Evolutionary conservation across 2,113 vertebrate species (phyloP), one percentile per base, ranked within the genome.

Genomic region (Burhinus oedicnemus): DNA sequence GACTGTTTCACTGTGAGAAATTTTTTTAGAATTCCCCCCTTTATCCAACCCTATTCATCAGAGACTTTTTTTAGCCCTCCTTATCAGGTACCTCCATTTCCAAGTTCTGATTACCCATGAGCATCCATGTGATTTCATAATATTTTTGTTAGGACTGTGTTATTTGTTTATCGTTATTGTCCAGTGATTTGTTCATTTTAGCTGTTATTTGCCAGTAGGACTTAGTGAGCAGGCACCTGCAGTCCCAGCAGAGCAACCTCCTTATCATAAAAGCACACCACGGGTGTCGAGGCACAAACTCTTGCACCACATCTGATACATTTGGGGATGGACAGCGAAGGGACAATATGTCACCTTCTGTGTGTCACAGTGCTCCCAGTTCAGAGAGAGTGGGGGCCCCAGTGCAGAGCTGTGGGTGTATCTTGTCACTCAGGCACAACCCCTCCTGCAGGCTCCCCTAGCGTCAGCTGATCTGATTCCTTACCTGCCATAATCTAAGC

Each of bases 251-350:
- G 32, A 58, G 22, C 20, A 68, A 61, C 14, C 20, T 51, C 8
- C 11, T 62, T 13, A 12, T 20, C 20, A 11, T 6, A 69, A 69
- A 79, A 51, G 9, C 17, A 68, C 0, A 1, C 32, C 1, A 1
- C 22, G 45, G 27, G 5, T 32, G 15, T 15, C 1, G 1, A 26
- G 12, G 20, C 47, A 51, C 1, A 1, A 77, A 44, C 27, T 40
- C 21, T 74, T 1, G 0, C 47, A 36, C 12, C 15, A 27, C 45
- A 34, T 21, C 38, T 29, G 62, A 47, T 21, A 45, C 26, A 22
- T 8, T 7, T 1, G 8, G 17, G 29, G 29, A 30, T 1, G 4
- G 27, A 29, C 20, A 80, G 36, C 2, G 0, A 75, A 6, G 5
- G 19, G 32, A 64, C 29, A 14, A 16, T 42, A 6, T 15, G 11